A percentile compares a stretch with the other conserved stretches of the same genome.
Conservation (phyloP, 2,888 invertebrate genomes). For the Hipparchia semele region DNA sequence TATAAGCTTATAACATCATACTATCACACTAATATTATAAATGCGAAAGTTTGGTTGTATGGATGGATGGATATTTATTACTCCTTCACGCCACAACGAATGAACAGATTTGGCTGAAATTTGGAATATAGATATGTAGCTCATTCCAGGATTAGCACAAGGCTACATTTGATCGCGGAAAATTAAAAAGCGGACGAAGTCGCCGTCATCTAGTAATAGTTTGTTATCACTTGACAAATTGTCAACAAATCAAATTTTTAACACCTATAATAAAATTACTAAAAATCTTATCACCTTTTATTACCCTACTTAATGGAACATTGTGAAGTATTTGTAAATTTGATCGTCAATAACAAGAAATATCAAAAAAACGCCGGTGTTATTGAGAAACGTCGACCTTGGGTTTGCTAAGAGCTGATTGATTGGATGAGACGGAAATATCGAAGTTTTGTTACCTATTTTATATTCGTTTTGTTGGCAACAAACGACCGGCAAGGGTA, state of each 20-base stretch:
- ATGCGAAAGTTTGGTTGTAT: too few relatives aligned
- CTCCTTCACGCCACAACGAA: too few relatives aligned
- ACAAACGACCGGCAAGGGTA: background rate
- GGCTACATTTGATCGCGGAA: too few relatives aligned
- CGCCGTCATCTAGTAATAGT: background rate
- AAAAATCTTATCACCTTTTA: conserved; percentile 4
- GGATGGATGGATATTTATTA: too few relatives aligned
- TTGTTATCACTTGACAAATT: background rate
- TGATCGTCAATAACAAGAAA: conserved; percentile 11
- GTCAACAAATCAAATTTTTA: background rate
- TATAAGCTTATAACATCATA: too few relatives aligned
- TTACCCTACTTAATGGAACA: conserved; percentile 6
- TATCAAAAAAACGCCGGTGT: conserved; percentile 5
- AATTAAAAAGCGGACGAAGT: too few relatives aligned
- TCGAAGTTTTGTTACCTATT: background rate
- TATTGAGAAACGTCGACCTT: conserved; percentile 20
- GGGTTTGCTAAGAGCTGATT: conserved; percentile 7
- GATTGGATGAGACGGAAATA: conserved; percentile 19
- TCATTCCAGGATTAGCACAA: too few relatives aligned
- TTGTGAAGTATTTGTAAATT: conserved; percentile 14
- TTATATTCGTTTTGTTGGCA: conserved; percentile 9
- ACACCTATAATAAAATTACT: background rate
- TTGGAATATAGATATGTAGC: too few relatives aligned
- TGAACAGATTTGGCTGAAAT: too few relatives aligned
- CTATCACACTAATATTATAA: too few relatives aligned